Evolutionary conservation across 2,113 vertebrate species (phyloP), one percentile per base, ranked within the genome.

Genomic region (Crotophaga sulcirostris): DNA sequence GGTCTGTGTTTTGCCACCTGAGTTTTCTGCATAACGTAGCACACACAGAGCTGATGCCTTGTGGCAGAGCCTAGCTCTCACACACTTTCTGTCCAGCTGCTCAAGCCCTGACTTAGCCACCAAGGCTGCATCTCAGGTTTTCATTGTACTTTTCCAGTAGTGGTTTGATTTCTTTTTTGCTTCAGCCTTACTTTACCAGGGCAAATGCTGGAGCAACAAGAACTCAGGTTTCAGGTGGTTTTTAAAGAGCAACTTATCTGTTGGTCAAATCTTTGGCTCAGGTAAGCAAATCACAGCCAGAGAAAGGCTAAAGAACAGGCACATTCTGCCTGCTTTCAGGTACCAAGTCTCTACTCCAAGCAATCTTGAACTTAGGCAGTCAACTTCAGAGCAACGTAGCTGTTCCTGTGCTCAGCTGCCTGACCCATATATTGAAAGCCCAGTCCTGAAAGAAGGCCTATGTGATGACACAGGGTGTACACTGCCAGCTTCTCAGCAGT

Each of bases 221-320:
- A 88, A 52, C 44, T 66, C 55, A 73, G 56, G 40, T 67, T 69
- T 80, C 62, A 49, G 55, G 31, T 81, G n/a, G 34, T 58, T n/a
- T 80, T 45, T 62, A 80, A 89, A 90, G 84, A 93, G 40, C 68
- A 78, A 16, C 51, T 84, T 45, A 79, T 88, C 47, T 79, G 55
- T 45, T 72, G n/a, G 59, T 73, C 93, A 59, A 72, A 76, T 49
- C 88, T 59, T 55, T 82, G 86, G 66, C 90, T 93, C 69, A 77
- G 81, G 86, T 90, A 97, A 55, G 87, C 87, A 87, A 85, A 94
- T 82, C 56, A 63, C 34, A 90, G 56, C 79, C 89, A 97, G 89
- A 93, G 97, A 73, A 85, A 97, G 81, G 55, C 67, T 51, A 81
- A 94, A 84, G 70, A 86, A 64, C 93, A 97, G 92, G 90, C 97